Evolutionary conservation across 2,888 invertebrate species (phyloP).

Genomic region (Helicoverpa assulta): DNA sequence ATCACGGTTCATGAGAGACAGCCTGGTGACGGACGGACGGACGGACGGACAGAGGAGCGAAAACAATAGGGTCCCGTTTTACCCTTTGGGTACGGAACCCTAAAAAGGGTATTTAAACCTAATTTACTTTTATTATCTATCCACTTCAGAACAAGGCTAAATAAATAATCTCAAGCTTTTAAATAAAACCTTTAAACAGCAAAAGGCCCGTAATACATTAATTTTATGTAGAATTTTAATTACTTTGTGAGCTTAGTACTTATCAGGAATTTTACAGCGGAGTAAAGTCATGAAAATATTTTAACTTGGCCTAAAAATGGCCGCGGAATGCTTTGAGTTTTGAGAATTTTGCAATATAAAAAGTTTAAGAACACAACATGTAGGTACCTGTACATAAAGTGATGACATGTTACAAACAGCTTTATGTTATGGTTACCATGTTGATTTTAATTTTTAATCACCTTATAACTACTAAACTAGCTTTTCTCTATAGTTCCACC

Average conservation of each 20-base stretch:
- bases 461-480: no score
- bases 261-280: slow-evolving; percentile 22
- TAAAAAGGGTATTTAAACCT: neutral
- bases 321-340: slow-evolving; percentile 15
- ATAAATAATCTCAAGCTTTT: slow-evolving; percentile 9
- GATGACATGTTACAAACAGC: no score
- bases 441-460: no score
- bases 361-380: neutral
- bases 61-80: no score
- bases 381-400: no score
- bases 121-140: neutral
- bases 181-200: slow-evolving; percentile 13
- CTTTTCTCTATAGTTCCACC: no score
- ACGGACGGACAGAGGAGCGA: no score
- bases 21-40: no score
- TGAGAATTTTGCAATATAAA: neutral
- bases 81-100: no score
- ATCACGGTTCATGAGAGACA: no score
- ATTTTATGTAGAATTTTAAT: slow-evolving; percentile 49
- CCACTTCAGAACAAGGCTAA: slow-evolving; percentile 2
- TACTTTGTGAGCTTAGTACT: slow-evolving; percentile 30
- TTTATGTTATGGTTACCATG: no score
- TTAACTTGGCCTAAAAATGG: slow-evolving; percentile 17
- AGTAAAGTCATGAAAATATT: slow-evolving; percentile 39
- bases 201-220: slow-evolving; percentile 28